A percentile compares a stretch with the other conserved stretches of the same genome.
Evolutionary conservation across 37 sponge, comb jelly and placozoan genomes (phyloP).

Genomic region (Haliclona indistincta): DNA sequence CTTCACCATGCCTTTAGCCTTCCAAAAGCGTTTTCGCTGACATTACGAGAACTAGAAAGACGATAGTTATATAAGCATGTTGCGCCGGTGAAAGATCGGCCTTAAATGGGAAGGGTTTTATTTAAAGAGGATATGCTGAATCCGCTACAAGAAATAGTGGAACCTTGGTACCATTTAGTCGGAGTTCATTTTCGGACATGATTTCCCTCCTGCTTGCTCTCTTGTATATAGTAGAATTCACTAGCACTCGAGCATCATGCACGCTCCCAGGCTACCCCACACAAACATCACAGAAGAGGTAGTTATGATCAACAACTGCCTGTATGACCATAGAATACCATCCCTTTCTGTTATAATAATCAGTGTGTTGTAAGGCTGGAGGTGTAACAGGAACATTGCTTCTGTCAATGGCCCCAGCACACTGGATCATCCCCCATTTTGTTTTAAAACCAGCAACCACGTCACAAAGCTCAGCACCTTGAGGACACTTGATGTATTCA

Average conservation of each 20-base stretch:
- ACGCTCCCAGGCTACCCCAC: constrained; percentile 37
- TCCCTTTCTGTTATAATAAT: constrained; percentile 44
- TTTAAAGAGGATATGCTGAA: constrained; percentile 51
- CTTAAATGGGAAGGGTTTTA: constrained; percentile 37
- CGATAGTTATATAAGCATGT: constrained; percentile 31
- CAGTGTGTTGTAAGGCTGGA: constrained; percentile 8
- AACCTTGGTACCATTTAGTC: constrained; percentile 10
- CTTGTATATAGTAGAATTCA: constrained; percentile 6
- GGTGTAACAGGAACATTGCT: constrained; percentile 19
- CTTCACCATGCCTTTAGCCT: constrained; percentile 48
- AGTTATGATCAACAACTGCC: constrained; percentile 20
- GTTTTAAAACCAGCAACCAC: constrained; percentile 28
- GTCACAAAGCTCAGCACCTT: constrained; percentile 12
- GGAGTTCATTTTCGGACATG: not conserved
- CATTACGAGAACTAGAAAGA: constrained; percentile 39
- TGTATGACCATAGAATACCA: constrained; percentile 21
- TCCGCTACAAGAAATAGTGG: constrained; percentile 38
- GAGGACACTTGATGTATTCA: not conserved
- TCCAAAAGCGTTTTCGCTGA: constrained; percentile 52
- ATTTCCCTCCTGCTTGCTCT: not conserved
- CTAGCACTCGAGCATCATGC: constrained; percentile 41
- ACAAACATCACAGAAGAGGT: constrained; percentile 11
- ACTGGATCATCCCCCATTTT: constrained; percentile 20
- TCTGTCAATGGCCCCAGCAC: constrained; percentile 39
- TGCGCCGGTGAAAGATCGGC: not conserved